phyloP scores from a whole-genome alignment of 2,113 vertebrate species.

The Hippolais icterina region DNA sequence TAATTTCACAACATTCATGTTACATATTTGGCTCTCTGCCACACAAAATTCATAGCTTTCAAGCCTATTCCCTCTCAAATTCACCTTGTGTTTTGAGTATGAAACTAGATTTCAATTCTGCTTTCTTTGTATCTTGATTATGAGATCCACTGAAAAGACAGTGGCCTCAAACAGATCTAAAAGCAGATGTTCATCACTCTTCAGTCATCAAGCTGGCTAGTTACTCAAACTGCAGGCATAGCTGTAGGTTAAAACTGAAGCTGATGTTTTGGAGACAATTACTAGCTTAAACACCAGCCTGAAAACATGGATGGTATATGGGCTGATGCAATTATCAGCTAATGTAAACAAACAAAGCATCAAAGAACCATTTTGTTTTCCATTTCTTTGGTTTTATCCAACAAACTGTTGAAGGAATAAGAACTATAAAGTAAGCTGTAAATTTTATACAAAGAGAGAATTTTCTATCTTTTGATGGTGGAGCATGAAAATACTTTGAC shows the following conservation, averaged over 20 bases:
- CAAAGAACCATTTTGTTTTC: background rate
- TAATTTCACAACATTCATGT: background rate
- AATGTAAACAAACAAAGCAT: background rate
- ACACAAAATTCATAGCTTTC: background rate
- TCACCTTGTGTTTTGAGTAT: background rate
- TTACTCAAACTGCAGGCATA: background rate
- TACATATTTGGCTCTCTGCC: background rate
- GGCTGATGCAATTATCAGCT: background rate
- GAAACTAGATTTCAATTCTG: background rate
- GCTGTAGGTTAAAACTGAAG: background rate
- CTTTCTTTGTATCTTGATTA: background rate
- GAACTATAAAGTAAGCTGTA: background rate
- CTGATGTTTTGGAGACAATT: background rate
- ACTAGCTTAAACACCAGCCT: background rate
- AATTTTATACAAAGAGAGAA: background rate
- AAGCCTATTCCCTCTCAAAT: background rate
- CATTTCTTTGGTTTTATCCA: background rate
- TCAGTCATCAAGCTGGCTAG: background rate
- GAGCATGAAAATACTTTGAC: background rate
- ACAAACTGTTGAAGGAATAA: background rate
- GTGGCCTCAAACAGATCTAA: background rate
- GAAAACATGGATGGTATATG: background rate
- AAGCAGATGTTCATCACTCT: background rate
- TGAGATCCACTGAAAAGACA: background rate
- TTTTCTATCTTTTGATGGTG: background rate